These are phyloP conservation scores for Platygyra sinensis DNA, from an alignment of 64 coral and sea anemone genomes.

Conservation along the genomic window DNA sequence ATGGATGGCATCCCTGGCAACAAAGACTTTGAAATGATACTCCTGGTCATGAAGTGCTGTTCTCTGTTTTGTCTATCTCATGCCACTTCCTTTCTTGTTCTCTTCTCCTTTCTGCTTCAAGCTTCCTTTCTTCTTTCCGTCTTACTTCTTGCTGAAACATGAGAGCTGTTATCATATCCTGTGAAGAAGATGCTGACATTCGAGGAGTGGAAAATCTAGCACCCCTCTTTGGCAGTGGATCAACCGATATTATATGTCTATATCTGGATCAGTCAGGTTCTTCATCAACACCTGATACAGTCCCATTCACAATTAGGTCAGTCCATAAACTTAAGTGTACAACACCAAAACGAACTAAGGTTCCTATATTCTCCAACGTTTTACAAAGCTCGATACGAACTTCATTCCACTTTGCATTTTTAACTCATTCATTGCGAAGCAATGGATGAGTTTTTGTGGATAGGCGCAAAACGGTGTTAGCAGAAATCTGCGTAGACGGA, in stretches of 20 bases:
- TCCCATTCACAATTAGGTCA: slow-evolving; percentile 52
- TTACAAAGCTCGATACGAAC: slow-evolving; percentile 27
- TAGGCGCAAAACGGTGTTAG: too few relatives aligned
- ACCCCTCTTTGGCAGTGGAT: slow-evolving; percentile 50
- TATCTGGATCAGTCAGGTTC: slow-evolving; percentile 57
- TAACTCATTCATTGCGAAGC: too few relatives aligned
- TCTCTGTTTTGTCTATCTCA: too few relatives aligned
- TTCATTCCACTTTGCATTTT: slow-evolving; percentile 51
- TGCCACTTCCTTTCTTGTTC: too few relatives aligned
- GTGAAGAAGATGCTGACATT: slow-evolving; percentile 17
- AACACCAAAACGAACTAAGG: slow-evolving; percentile 45
- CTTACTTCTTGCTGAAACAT: slow-evolving; percentile 50
- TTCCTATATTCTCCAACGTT: slow-evolving; percentile 35
- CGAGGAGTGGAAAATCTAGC: background rate
- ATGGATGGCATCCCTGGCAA: too few relatives aligned
- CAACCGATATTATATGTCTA: slow-evolving; percentile 9
- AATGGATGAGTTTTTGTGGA: too few relatives aligned
- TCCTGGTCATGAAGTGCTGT: too few relatives aligned
- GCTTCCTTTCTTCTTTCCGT: slow-evolving; percentile 42
- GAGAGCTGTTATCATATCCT: slow-evolving; percentile 41
- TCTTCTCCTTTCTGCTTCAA: too few relatives aligned
- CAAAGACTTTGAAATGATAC: too few relatives aligned
- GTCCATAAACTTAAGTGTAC: slow-evolving; percentile 57
- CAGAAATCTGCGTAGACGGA: too few relatives aligned
- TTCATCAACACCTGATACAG: too few relatives aligned